Evolutionary conservation across 2,113 vertebrate genomes (phyloP).

Genomic region (Poecile atricapillus): DNA sequence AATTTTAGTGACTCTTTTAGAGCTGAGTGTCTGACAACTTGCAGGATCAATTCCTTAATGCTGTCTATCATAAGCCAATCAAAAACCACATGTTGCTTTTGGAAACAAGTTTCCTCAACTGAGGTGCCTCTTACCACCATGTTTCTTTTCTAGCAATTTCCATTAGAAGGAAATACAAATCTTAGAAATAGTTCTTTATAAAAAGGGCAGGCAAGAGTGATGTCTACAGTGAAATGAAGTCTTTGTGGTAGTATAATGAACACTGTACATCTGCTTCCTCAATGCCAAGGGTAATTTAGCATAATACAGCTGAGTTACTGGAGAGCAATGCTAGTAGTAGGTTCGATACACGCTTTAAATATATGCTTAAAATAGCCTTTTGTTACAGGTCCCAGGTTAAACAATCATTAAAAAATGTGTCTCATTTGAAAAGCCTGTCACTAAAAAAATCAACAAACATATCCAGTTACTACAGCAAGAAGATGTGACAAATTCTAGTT

Average conservation of each 20-base stretch:
- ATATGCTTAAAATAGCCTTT: constrained; percentile 53
- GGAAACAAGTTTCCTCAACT: constrained; percentile 69
- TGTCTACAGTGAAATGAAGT: constrained; percentile 71
- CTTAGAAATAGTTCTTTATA: constrained; percentile 76
- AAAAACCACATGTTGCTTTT: constrained; percentile 70
- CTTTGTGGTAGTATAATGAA: constrained; percentile 65
- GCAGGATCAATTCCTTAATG: constrained; percentile 40
- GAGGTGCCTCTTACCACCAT: constrained; percentile 66
- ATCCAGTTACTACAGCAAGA: not conserved
- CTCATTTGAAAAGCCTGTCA: not conserved
- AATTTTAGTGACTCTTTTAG: not conserved
- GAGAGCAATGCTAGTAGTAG: constrained; percentile 53
- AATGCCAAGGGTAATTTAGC: constrained; percentile 68
- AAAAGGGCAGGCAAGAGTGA: constrained; percentile 72
- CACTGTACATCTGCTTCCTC: constrained; percentile 68
- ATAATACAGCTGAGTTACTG: constrained; percentile 64
- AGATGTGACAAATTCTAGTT: not conserved
- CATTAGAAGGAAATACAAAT: constrained; percentile 75
- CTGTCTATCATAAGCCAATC: constrained; percentile 74
- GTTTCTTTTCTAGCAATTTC: constrained; percentile 59
- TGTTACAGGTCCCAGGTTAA: constrained; percentile 68
- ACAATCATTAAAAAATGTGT: constrained; percentile 18
- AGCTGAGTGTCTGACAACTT: not conserved
- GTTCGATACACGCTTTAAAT: constrained; percentile 49
- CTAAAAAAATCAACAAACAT: not conserved